A percentile compares a stretch with the other conserved stretches of the same genome.
Conservation (phyloP, 2,888 invertebrate species). For the Morpho deidamia region DNA sequence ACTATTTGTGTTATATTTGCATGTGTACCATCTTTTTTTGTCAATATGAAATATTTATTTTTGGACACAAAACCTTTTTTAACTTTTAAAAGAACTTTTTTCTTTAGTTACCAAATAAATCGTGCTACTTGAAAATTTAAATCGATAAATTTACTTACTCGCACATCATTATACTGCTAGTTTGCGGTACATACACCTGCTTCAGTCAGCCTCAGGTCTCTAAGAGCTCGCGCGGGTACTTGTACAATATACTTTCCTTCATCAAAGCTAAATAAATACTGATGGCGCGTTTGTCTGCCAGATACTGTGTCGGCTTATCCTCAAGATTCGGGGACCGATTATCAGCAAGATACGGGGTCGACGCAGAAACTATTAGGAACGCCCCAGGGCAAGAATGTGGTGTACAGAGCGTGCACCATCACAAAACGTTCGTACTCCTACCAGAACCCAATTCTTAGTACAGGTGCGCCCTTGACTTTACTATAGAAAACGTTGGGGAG, state of each 20-base stretch:
- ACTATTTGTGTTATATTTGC: too few relatives aligned
- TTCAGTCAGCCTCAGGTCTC: too few relatives aligned
- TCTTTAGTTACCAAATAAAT: too few relatives aligned
- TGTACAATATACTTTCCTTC: not conserved
- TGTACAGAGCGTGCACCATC: slow-evolving; percentile 39
- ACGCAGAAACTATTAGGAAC: slow-evolving; percentile 9
- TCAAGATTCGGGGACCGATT: slow-evolving; percentile 26
- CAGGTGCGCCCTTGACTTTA: slow-evolving; percentile 20
- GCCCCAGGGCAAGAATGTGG: slow-evolving; percentile 25
- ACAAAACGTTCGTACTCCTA: slow-evolving; percentile 39
- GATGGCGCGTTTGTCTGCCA: not conserved
- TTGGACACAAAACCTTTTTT: too few relatives aligned
- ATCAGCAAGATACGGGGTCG: slow-evolving; percentile 31
- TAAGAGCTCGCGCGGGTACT: too few relatives aligned
- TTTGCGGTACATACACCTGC: too few relatives aligned
- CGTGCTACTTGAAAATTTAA: too few relatives aligned
- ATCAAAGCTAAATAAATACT: not conserved
- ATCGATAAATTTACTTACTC: too few relatives aligned
- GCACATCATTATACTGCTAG: too few relatives aligned
- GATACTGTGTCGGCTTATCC: slow-evolving; percentile 21
- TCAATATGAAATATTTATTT: too few relatives aligned
- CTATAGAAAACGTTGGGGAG: not conserved
- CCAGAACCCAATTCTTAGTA: slow-evolving; percentile 34
- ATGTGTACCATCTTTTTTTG: too few relatives aligned
- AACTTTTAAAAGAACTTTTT: too few relatives aligned